Conservation (phyloP, 2,113 vertebrate genomes). For the Perca schrenkii region DNA sequence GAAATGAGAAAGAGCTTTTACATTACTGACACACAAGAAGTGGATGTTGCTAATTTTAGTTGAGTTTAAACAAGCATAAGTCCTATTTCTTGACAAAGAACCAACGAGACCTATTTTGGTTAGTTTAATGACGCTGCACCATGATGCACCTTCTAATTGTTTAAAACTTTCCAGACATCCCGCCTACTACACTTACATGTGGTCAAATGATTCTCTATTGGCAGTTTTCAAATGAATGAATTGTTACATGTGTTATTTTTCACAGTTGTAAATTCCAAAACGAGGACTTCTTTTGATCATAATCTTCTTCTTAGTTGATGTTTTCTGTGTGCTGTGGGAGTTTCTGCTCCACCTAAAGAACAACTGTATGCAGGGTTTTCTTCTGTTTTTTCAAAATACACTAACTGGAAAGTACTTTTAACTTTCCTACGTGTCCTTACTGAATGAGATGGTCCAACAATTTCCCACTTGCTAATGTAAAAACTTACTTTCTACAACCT, state of each 20-base stretch:
- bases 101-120: neutral
- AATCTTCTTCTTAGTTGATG: neutral
- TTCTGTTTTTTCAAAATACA: neutral
- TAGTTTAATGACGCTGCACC: neutral
- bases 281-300: neutral
- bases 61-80: neutral
- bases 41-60: neutral
- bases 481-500: neutral
- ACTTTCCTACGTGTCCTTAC: neutral
- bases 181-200: neutral
- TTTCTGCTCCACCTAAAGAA: neutral
- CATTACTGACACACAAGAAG: neutral
- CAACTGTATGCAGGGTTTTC: neutral
- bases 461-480: neutral
- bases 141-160: neutral
- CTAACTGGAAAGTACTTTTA: neutral
- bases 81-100: neutral
- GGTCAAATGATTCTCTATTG: neutral
- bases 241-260: neutral
- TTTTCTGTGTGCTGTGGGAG: neutral
- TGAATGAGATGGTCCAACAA: neutral
- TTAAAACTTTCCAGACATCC: neutral
- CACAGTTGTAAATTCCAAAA: neutral
- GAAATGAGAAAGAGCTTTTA: neutral
- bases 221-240: neutral